Conservation (phyloP, 2,888 invertebrate species). For the Elysia crispata region DNA sequence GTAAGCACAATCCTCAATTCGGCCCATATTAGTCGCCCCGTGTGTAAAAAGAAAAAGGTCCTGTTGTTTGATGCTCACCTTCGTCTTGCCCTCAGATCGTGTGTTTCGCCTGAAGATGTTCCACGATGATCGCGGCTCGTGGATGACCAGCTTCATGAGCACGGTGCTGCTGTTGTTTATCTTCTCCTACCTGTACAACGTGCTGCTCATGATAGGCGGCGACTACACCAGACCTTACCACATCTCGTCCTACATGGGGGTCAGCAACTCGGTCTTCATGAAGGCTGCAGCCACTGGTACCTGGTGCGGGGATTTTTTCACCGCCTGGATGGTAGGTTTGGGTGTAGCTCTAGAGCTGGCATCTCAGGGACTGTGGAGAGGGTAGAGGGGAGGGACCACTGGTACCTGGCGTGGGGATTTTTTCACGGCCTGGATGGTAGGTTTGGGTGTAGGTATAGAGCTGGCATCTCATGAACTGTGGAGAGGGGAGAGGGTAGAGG, state of each 20-base stretch:
- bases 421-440: no score
- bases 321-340: conserved; percentile 78
- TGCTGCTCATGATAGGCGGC: conserved; percentile 75
- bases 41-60: not conserved
- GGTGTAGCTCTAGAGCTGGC: no score
- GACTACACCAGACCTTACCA: conserved; percentile 75
- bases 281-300: conserved; percentile 80
- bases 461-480: no score
- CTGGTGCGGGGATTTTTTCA: conserved; percentile 80
- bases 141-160: conserved; percentile 80
- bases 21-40: not conserved
- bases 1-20: not conserved
- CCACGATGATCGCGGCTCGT: conserved; percentile 79
- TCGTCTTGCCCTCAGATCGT: conserved; percentile 70
- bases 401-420: no score
- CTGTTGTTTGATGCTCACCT: conserved; percentile 36
- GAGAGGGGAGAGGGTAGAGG: no score
- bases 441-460: no score
- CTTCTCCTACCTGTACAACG: conserved; percentile 79
- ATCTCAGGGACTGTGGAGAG: no score
- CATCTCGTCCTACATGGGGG: conserved; percentile 78
- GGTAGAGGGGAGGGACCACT: no score
- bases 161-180: conserved; percentile 78
- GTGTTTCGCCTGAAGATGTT: conserved; percentile 79
- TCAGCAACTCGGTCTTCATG: conserved; percentile 79